Conservation (phyloP, 2,888 invertebrate genomes). For the Pristionchus entomophagus region DNA sequence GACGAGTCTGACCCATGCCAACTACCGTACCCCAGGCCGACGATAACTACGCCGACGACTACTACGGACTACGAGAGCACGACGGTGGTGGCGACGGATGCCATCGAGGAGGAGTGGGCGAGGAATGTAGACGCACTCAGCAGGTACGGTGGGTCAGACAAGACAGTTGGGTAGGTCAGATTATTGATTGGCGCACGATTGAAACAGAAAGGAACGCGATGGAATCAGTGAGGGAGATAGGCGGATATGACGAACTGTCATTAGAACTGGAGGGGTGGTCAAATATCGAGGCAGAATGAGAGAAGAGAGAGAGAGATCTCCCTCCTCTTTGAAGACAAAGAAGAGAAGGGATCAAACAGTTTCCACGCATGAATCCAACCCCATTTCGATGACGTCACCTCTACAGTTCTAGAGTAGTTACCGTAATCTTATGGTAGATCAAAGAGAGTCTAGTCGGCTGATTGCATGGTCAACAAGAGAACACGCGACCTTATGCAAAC, state of each 20-base stretch:
- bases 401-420: background rate
- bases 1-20: background rate
- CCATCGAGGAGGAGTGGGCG: background rate
- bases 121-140: background rate
- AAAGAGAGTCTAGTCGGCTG: background rate
- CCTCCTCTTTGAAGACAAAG: constrained; percentile 10
- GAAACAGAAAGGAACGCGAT: background rate
- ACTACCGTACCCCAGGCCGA: background rate
- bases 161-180: too few species aligned
- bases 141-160: background rate
- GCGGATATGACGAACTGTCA: constrained; percentile 32
- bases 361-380: background rate
- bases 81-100: background rate
- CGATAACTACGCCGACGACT: background rate
- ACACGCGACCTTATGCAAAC: background rate
- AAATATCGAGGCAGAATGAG: constrained; percentile 23
- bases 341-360: constrained; percentile 35
- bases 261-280: constrained; percentile 18
- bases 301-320: constrained; percentile 1
- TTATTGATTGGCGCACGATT: too few species aligned
- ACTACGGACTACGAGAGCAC: background rate
- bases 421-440: background rate
- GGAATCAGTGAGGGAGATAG: background rate
- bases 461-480: background rate
- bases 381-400: background rate